phyloP scores from a whole-genome alignment of 2,797 vertebrate genomes.

The Coracias cyanogaster region DNA sequence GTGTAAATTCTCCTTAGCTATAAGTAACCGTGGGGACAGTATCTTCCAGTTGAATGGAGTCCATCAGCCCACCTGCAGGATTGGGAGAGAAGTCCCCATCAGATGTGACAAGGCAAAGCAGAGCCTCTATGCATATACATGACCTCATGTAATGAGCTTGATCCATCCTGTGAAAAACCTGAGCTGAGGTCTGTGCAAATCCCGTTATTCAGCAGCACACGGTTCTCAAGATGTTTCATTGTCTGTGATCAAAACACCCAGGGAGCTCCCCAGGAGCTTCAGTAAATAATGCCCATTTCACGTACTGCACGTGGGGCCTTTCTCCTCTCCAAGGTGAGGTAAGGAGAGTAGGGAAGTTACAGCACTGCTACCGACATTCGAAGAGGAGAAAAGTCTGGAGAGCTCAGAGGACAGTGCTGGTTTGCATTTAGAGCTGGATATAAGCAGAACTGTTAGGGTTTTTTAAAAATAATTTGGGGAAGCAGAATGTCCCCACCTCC shows the following conservation, averaged over 20 bases:
- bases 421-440: not conserved
- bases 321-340: not conserved
- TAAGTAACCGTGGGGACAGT: not conserved
- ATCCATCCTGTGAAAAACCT: not conserved
- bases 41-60: not conserved
- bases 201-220: not conserved
- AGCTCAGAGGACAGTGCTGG: not conserved
- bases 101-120: not conserved
- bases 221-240: not conserved
- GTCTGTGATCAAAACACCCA: not conserved
- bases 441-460: not conserved
- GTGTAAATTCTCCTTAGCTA: not conserved
- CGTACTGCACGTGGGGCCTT: not conserved
- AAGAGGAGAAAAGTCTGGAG: not conserved
- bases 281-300: not conserved
- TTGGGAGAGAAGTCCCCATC: not conserved
- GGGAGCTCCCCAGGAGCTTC: not conserved
- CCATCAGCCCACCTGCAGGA: not conserved
- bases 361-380: not conserved
- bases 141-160: not conserved
- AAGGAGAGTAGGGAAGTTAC: not conserved
- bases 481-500: not conserved
- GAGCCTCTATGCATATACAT: accelerated
- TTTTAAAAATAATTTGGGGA: not conserved
- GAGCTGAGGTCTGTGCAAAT: not conserved